phyloP scores from a whole-genome alignment of 2,113 vertebrate species.

The Alethe castanea region DNA sequence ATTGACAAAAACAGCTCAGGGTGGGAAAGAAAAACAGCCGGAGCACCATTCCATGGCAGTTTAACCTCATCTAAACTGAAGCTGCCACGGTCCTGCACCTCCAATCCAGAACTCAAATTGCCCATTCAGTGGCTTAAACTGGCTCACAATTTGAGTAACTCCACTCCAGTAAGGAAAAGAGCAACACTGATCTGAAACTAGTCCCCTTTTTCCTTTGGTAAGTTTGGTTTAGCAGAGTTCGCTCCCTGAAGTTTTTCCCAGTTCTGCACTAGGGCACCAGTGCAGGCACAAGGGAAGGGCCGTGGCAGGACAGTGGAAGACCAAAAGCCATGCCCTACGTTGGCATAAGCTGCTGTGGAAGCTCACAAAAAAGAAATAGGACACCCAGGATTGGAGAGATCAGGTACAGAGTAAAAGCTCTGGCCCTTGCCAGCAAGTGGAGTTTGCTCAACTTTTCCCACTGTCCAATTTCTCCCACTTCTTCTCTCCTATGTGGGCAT shows the following conservation, averaged over 20 bases:
- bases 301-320: background rate
- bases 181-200: background rate
- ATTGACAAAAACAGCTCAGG: constrained; percentile 31
- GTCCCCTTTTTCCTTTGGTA: background rate
- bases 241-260: background rate
- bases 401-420: background rate
- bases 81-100: background rate
- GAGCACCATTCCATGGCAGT: background rate
- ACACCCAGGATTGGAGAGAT: background rate
- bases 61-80: background rate
- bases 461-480: background rate
- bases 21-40: constrained; percentile 3
- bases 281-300: background rate
- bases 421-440: background rate
- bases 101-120: background rate
- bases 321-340: background rate
- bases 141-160: background rate
- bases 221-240: background rate
- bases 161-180: background rate
- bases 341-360: background rate
- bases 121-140: background rate
- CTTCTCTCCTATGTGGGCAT: background rate
- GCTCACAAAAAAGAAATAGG: background rate
- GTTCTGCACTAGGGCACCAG: background rate
- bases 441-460: background rate